These are phyloP conservation scores for Stichodactyla helianthus DNA, from an alignment of 64 coral and sea anemone genomes.

Conservation along the genomic window DNA sequence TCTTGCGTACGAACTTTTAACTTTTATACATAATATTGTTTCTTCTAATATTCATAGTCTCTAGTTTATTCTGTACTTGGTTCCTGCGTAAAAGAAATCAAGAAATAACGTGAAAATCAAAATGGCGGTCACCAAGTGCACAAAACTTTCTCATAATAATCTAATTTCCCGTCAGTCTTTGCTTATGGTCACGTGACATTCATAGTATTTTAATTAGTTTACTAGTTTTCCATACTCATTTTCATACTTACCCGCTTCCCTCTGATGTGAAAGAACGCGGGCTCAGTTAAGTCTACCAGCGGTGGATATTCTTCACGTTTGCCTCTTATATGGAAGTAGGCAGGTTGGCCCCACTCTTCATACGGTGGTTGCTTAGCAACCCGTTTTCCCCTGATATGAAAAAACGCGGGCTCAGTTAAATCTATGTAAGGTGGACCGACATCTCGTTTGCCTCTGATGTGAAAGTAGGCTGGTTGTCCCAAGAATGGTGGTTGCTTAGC, in stretches of 20 bases:
- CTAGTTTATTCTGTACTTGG: background rate
- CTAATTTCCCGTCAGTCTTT: background rate
- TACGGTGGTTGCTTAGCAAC: constrained; percentile 24
- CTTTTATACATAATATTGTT: background rate
- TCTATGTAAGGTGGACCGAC: background rate
- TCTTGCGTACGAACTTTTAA: background rate
- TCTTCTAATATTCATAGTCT: background rate
- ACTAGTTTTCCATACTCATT: background rate
- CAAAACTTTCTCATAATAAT: background rate
- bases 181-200: background rate
- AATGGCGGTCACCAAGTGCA: too few species aligned
- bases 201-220: background rate
- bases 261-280: constrained; percentile 27
- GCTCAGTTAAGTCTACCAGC: background rate
- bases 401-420: constrained; percentile 24
- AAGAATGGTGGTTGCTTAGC: constrained; percentile 6
- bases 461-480: constrained; percentile 8
- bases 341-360: background rate
- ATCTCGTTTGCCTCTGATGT: constrained; percentile 15
- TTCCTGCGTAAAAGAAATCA: background rate
- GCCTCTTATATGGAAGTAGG: constrained; percentile 27
- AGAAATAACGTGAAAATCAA: background rate
- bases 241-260: constrained; percentile 5
- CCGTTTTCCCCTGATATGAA: constrained; percentile 19
- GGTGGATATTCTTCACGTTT: background rate